Evolutionary conservation across 1,140 invertebrate genomes (phyloP).

Genomic region (Wasmannia auropunctata): DNA sequence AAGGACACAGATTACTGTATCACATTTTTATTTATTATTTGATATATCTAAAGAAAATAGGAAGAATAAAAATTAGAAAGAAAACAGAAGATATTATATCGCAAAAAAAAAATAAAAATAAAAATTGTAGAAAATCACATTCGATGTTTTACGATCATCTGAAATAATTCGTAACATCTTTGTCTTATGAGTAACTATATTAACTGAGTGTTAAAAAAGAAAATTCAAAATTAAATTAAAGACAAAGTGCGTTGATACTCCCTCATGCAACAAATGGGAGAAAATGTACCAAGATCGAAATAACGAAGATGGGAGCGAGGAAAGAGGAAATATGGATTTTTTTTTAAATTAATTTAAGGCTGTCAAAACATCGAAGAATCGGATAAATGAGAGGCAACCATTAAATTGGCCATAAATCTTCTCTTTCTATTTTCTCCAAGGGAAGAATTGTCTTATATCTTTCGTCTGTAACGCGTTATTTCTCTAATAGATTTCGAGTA

Average conservation of each 20-base stretch:
- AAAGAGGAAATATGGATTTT: conserved; percentile 39
- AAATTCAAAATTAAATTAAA: neutral
- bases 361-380: conserved; percentile 70
- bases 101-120: neutral
- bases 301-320: conserved; percentile 28
- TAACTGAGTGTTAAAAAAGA: neutral
- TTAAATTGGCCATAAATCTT: conserved; percentile 1
- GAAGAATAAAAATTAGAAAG: neutral
- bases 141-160: neutral
- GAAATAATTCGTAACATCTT: neutral
- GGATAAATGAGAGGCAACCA: conserved; percentile 42
- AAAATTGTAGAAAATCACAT: neutral
- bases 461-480: neutral
- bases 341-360: conserved; percentile 49
- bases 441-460: neutral
- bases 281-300: conserved; percentile 59
- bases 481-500: neutral
- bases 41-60: neutral
- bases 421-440: neutral
- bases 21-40: neutral
- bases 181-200: neutral
- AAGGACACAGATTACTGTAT: neutral
- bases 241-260: conserved; percentile 59
- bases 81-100: neutral
- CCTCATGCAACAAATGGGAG: conserved; percentile 9